Conservation (phyloP, 2,888 invertebrate genomes). For the Acanthosepion pharaonis region DNA sequence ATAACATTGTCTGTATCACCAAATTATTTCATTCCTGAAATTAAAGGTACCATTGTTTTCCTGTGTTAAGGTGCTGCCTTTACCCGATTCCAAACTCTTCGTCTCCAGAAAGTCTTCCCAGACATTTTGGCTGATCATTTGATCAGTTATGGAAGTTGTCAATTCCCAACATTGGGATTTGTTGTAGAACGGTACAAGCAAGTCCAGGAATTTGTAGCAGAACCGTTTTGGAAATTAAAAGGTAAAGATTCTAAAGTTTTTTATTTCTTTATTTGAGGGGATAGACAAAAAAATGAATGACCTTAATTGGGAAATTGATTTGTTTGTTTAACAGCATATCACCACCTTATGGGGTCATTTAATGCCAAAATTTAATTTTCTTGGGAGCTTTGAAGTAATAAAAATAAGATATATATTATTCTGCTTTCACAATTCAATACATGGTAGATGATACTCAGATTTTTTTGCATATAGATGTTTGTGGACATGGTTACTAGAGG, state of each 20-base stretch:
- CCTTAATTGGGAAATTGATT: no score
- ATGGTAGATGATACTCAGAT: no score
- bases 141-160: slow-evolving; percentile 98
- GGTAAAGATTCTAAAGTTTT: slow-evolving; percentile 62
- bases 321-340: no score
- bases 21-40: not conserved
- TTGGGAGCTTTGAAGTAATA: no score
- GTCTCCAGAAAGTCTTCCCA: slow-evolving; percentile 82
- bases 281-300: not conserved
- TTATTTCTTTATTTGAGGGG: not conserved
- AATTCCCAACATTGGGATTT: slow-evolving; percentile 99
- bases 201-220: slow-evolving; percentile 89
- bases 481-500: no score
- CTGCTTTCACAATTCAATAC: no score
- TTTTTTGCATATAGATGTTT: no score
- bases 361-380: no score
- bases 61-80: slow-evolving; percentile 87
- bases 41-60: not conserved
- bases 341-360: no score
- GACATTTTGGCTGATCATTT: slow-evolving; percentile 80
- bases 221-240: slow-evolving; percentile 94
- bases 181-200: slow-evolving; percentile 97
- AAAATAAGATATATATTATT: no score
- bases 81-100: slow-evolving; percentile 95
- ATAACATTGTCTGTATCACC: not conserved